Evolutionary conservation across 53 echinoderm and acorn worm genomes (phyloP), one percentile per base, ranked within the genome.

Genomic region (Temnopleurus reevesii): DNA sequence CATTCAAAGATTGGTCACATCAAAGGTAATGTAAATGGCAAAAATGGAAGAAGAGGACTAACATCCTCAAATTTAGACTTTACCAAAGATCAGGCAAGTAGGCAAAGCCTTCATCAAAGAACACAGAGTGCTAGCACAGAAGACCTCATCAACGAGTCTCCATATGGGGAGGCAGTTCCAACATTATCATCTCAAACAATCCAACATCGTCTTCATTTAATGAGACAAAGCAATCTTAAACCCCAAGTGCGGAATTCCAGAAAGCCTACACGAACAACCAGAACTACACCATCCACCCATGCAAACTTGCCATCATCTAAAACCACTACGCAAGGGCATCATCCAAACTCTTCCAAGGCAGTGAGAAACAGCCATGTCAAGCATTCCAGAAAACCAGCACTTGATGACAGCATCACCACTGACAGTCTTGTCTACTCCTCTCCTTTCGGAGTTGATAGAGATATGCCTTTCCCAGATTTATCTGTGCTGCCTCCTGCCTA

Each of bases 41-140:
- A 36, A 33, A 56, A 33, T 25, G 10, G 17, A 31, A 83, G 13
- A 5, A 83, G 15, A 82, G 55, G 34, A 12, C 31, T 8, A 15
- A 12, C 57, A 8, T 3, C 55, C 33, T 30, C 46, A 17, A 12
- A 45, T 19, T 8, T 57, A 45, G 36, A 31, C 29, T 49, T 28
- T 27, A 51, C 12, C 17, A 80, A 46, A 51, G 77, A 41, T 18
- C 46, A 33, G 54, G 65, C 33, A 5, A 76, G 9, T 41, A 31
- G 76, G 26, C 45, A 51, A 25, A 84, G 55, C n/a, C 24, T 55
- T 31, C 77, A 43, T 15, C 51, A 19, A 76, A 95, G 85, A 76
- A 91, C 95, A 5, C 53, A 89, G 6, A 95, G 95, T 77, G 85
- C 91, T 55, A 97, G 94, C 28, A 97, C 97, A 5, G 95, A 97